These are phyloP conservation scores for Ochlodes sylvanus DNA, from an alignment of 2,888 invertebrate genomes.

Conservation along the genomic window DNA sequence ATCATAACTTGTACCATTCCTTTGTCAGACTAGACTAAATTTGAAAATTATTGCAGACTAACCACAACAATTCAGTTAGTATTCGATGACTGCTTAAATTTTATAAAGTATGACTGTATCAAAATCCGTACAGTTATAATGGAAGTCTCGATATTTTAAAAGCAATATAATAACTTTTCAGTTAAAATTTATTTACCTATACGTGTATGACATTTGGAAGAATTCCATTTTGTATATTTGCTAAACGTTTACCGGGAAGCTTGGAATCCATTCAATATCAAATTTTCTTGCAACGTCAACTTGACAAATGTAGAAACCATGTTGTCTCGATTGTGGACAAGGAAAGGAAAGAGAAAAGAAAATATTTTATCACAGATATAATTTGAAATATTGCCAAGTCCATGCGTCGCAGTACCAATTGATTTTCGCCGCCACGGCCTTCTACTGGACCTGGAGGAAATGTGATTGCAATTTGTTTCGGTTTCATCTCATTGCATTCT, in stretches of 20 bases:
- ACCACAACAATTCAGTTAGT: too few relatives aligned
- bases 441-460: constrained; percentile 24
- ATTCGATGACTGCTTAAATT: too few relatives aligned
- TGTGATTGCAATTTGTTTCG: constrained; percentile 29
- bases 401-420: constrained; percentile 69
- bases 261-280: constrained; percentile 37
- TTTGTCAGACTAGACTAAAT: too few relatives aligned
- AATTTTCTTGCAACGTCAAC: constrained; percentile 51
- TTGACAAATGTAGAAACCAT: constrained; percentile 52
- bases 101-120: too few relatives aligned
- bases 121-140: too few relatives aligned
- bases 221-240: constrained; percentile 18
- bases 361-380: constrained; percentile 75
- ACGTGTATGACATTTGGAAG: constrained; percentile 22
- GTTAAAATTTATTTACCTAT: not conserved
- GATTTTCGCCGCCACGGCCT: constrained; percentile 63
- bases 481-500: constrained; percentile 12
- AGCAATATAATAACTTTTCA: not conserved
- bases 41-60: too few relatives aligned
- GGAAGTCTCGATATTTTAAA: constrained; percentile 2
- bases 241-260: constrained; percentile 27
- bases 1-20: too few relatives aligned
- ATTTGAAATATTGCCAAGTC: constrained; percentile 81
- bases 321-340: constrained; percentile 48
- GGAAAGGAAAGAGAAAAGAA: constrained; percentile 55